These are phyloP conservation scores for Varecia variegata DNA, from an alignment of 2,797 vertebrate genomes.

Conservation along the genomic window DNA sequence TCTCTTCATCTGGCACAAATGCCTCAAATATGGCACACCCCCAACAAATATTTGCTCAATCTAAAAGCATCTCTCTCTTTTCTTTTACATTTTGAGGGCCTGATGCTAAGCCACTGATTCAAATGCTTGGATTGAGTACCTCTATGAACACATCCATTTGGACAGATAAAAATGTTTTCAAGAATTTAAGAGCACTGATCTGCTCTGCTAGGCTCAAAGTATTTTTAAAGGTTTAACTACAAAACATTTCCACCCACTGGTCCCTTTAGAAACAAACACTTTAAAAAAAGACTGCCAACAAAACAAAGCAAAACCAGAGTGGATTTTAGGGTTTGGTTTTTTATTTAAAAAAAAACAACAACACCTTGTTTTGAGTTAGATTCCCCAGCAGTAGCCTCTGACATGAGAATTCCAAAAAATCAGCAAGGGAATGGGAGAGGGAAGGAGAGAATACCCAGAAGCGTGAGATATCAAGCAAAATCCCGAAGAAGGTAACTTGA, in stretches of 20 bases:
- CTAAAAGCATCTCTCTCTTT: background rate
- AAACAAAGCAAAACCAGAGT: background rate
- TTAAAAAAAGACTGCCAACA: background rate
- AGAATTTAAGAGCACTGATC: slow-evolving; percentile 24
- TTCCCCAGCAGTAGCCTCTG: slow-evolving; percentile 3
- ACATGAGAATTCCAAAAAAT: background rate
- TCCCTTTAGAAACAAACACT: slow-evolving; percentile 17
- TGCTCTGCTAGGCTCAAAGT: background rate
- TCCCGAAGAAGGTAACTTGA: background rate
- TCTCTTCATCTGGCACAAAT: background rate
- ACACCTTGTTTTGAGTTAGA: background rate
- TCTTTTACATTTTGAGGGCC: background rate
- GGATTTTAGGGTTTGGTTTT: background rate
- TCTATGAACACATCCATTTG: background rate
- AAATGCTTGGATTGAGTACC: background rate
- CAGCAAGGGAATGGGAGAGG: background rate
- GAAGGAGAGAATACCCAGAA: background rate
- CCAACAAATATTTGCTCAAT: slow-evolving; percentile 3
- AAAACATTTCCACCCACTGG: slow-evolving; percentile 9
- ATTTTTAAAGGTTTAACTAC: slow-evolving; percentile 13
- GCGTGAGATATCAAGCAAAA: background rate
- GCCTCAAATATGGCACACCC: background rate
- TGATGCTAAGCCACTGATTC: background rate
- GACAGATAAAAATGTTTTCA: background rate
- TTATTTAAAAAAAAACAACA: background rate